Conservation (phyloP, 2,888 invertebrate genomes). For the Drosophila nr. perissopoda region DNA sequence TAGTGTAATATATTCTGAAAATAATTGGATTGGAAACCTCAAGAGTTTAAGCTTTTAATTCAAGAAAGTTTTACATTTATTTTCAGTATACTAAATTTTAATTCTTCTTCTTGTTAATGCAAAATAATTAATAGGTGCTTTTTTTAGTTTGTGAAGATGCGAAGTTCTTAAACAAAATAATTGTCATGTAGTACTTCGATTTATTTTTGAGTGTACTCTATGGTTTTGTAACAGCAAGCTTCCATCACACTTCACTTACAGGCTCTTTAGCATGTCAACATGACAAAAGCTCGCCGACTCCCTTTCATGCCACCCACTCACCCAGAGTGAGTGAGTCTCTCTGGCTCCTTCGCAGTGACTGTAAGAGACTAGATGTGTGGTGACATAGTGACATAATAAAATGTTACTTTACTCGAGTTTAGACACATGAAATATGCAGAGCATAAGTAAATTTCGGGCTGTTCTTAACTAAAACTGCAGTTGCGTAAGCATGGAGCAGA, state of each 20-base stretch:
- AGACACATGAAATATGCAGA: slow-evolving; percentile 9
- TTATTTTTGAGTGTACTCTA: slow-evolving; percentile 11
- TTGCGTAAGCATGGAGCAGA: slow-evolving; percentile 4
- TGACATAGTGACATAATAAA: slow-evolving; percentile 81
- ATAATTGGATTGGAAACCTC: not conserved
- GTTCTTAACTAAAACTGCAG: slow-evolving; percentile 9
- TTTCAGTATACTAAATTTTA: not conserved
- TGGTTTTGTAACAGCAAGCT: slow-evolving; percentile 55
- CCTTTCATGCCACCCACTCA: not conserved
- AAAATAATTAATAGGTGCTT: not conserved
- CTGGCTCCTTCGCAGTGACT: not conserved
- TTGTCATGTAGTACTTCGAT: not conserved
- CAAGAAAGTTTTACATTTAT: not conserved
- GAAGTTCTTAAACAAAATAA: not conserved
- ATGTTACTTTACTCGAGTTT: slow-evolving; percentile 62
- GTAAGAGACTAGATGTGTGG: slow-evolving; percentile 44
- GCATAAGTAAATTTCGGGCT: slow-evolving; percentile 5
- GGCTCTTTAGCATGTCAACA: slow-evolving; percentile 78
- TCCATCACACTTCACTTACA: slow-evolving; percentile 79
- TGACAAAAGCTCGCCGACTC: slow-evolving; percentile 48
- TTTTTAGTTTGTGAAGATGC: too few relatives aligned
- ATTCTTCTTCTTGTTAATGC: not conserved
- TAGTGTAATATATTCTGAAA: not conserved
- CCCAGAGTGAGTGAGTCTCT: not conserved
- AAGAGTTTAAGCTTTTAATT: too few relatives aligned